Evolutionary conservation across 1,140 invertebrate species (phyloP), one percentile per base, ranked within the genome.

Genomic region (Tetranychus cinnabarinus): DNA sequence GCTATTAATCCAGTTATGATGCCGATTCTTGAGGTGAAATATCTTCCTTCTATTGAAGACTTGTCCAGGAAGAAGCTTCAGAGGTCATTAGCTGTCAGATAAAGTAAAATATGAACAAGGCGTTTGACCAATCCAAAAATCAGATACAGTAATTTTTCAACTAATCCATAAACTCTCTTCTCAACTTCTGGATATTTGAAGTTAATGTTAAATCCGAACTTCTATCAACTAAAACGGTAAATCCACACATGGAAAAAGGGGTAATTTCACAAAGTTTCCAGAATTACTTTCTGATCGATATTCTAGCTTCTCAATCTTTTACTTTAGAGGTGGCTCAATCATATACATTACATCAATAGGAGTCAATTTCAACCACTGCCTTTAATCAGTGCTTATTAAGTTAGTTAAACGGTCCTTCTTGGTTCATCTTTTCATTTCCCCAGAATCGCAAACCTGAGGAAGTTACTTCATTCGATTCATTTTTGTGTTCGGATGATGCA

Each of bases 381-480:
- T 85, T 66, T 85, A 6, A 72, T 97, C 56, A 89, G 88, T 35
- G 78, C 85, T 7, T 97, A 98, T 73, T 88, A 85, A 47, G 81
- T 97, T 0, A 93, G 86, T 67, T 97, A 98, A 76, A 97, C 92
- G 6, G 80, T 90, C 34, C 73, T 98, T 12, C 71, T 97, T 56
- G 89, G 93, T 56, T 75, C 97, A 45, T 73, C 72, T 60, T 50
- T 23, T 52, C 7, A 50, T 54, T 63, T 10, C 36, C 1, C 54
- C 76, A 79, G 66, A 65, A 77, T 65, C 79, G 76, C 13, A 72
- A 79, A 61, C 78, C 86, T 13, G 75, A 84, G 45, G 91, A 97
- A 69, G 85, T 93, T 70, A 71, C 74, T 42, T 81, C 82, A 1
- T 74, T 84, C 46, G 89, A 87, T 31, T 82, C 90, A 45, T 97